A percentile compares a stretch with the other conserved stretches of the same genome.
Evolutionary conservation across 2,797 vertebrate species (phyloP).

Genomic region (Tachyglossus aculeatus): DNA sequence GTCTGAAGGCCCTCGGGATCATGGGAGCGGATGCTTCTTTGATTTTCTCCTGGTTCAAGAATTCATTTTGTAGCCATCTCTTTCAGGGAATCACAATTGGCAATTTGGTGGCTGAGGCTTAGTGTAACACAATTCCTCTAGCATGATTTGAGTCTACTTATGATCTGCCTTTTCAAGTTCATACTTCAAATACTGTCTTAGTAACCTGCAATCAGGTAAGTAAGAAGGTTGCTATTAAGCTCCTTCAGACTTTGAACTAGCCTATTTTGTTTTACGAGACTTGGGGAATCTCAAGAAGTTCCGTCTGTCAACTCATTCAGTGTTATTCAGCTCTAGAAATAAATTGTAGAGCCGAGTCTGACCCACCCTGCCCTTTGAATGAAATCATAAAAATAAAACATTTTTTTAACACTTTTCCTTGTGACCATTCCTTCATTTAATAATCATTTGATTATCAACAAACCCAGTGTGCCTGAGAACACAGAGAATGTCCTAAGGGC

Average conservation of each 20-base stretch:
- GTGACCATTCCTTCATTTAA: not conserved
- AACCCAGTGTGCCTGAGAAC: not conserved
- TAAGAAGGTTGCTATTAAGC: constrained; percentile 43
- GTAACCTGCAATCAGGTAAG: constrained; percentile 41
- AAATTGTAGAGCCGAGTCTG: not conserved
- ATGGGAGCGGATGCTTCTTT: constrained; percentile 22
- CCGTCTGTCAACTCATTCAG: constrained; percentile 1
- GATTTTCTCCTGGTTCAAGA: constrained; percentile 46
- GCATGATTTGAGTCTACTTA: constrained; percentile 36
- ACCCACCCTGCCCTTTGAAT: constrained; percentile 12
- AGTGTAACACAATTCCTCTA: not conserved
- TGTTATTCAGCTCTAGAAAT: not conserved
- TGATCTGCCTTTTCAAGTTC: constrained; percentile 47
- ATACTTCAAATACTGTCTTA: not conserved
- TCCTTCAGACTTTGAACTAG: constrained; percentile 55
- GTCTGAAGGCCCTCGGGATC: constrained; percentile 5
- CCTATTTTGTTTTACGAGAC: constrained; percentile 52
- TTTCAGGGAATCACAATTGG: too few species aligned
- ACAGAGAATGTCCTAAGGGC: too few species aligned
- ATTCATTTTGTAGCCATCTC: constrained; percentile 31
- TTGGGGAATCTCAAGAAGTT: constrained; percentile 16
- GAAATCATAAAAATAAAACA: not conserved
- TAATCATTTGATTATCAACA: not conserved
- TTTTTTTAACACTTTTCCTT: not conserved
- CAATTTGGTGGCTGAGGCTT: constrained; percentile 24